Conservation (phyloP, 2,888 invertebrate species). For the Acheta domesticus region DNA sequence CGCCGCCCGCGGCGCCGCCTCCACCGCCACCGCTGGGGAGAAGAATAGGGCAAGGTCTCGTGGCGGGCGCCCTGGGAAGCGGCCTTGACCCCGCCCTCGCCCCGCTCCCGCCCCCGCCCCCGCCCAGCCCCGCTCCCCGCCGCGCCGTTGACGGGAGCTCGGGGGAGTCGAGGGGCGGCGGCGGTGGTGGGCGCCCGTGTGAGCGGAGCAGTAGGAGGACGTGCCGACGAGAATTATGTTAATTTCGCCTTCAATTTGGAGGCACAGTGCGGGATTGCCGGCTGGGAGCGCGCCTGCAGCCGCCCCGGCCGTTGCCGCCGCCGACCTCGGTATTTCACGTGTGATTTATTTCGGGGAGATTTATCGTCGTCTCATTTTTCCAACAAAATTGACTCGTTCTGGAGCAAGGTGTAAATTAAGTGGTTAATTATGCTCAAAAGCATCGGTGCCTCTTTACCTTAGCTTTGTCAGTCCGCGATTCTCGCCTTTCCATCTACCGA, state of each 20-base stretch:
- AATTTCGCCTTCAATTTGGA: background rate
- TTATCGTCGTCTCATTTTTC: background rate
- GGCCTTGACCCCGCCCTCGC: background rate
- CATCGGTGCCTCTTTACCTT: no score
- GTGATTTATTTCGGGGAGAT: background rate
- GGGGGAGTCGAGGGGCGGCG: background rate
- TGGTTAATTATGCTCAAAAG: background rate
- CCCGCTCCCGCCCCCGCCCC: background rate
- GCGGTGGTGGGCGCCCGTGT: background rate
- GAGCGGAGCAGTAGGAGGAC: background rate
- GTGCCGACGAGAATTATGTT: background rate
- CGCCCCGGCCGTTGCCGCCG: background rate
- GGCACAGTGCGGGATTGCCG: background rate
- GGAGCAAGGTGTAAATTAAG: background rate
- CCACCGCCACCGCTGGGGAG: no score
- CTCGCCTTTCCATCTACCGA: no score
- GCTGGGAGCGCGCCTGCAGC: background rate
- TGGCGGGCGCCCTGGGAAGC: constrained; percentile 2
- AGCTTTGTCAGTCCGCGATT: no score
- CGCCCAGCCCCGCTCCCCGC: no score
- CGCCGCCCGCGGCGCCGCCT: no score
- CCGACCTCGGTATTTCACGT: background rate
- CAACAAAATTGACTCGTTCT: background rate
- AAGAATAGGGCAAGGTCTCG: background rate
- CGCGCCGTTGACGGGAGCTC: no score